Base-by-base conservation (phyloP, 2,888 invertebrate genomes). In the Synanthedon myopaeformis region DNA sequence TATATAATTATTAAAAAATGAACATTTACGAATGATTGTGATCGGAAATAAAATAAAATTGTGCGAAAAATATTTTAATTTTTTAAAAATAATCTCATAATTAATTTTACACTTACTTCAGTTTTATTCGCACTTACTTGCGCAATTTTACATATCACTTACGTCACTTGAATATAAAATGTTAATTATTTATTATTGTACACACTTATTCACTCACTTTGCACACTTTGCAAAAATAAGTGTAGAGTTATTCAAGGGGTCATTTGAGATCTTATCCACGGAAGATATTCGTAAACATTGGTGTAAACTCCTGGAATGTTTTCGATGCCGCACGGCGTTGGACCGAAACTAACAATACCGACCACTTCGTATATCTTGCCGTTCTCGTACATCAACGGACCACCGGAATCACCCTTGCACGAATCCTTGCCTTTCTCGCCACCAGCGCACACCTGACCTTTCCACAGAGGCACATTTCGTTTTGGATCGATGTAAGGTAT, bases 271-370 rank as follows among this genome's bases (percentile, higher is more conserved):
- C 77, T 65, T 52, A 92, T 91, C 92, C 92, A 92, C 0, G 82
- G 74, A 23, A 88, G 67, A 63, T 90, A 92, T 50, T 88, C 78
- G 41, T 74, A 67, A 0, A 92, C 90, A 60, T 88, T 88, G 0
- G 91, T 91, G 64, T 92, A 92, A 3, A 92, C 90, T 0, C 91
- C 92, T 0, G 92, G 91, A 73, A 90, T 87, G 41, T 88, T 82
- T 14, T 76, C 71, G 65, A 83, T 82, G 0, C 91, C 92, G 62
- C 92, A 92, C 0, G 88, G 88, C 0, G 83, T 79, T 0, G 91
- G 90, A 1, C 92, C 92, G 61, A 90, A 92, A 11, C 91, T 92
- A 12, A 92, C 91, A 3, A 92, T 73, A 0, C 92, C 92, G 0
- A 70, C 56, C 0, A 71, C 64, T 49, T 81, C 80, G 17, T 69